Evolutionary conservation across 1,140 invertebrate species (phyloP).

Genomic region (Drosophila auraria): DNA sequence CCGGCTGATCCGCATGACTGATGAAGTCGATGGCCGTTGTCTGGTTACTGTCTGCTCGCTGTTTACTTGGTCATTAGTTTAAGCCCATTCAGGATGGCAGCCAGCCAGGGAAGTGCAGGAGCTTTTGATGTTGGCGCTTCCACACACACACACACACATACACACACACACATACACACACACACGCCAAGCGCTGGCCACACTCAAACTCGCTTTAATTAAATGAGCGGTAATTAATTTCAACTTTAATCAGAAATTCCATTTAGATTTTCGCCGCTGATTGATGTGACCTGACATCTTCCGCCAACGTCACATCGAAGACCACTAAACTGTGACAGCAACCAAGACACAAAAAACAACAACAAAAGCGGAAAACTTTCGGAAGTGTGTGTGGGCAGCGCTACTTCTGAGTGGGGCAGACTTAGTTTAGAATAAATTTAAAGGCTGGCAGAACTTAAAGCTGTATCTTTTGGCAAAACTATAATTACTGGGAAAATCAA

Average conservation of each 20-base stretch:
- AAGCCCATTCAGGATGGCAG: conserved; percentile 68
- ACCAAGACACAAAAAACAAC: conserved; percentile 13
- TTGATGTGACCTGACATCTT: conserved; percentile 79
- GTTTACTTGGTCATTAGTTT: conserved; percentile 79
- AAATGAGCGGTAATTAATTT: conserved; percentile 84
- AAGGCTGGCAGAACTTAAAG: neutral
- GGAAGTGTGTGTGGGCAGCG: conserved; percentile 23
- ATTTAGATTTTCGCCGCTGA: conserved; percentile 82
- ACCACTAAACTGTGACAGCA: conserved; percentile 42
- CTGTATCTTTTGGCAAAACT: conserved; percentile 2
- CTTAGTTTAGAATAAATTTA: conserved; percentile 14
- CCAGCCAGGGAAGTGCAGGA: conserved; percentile 46
- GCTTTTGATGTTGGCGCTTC: conserved; percentile 63
- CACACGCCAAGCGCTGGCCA: conserved; percentile 34
- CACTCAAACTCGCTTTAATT: conserved; percentile 79
- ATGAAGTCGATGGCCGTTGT: conserved; percentile 76
- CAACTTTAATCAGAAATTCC: conserved; percentile 84
- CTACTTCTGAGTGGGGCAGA: neutral
- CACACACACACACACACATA: neutral
- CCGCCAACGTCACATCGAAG: conserved; percentile 60
- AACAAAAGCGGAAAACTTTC: conserved; percentile 38
- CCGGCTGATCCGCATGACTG: conserved; percentile 61
- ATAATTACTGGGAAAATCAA: neutral
- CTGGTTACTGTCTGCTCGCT: conserved; percentile 80
- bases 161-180: too few species aligned